Evolutionary conservation across 2,888 invertebrate species (phyloP).

Genomic region (Exephanes ischioxanthus): DNA sequence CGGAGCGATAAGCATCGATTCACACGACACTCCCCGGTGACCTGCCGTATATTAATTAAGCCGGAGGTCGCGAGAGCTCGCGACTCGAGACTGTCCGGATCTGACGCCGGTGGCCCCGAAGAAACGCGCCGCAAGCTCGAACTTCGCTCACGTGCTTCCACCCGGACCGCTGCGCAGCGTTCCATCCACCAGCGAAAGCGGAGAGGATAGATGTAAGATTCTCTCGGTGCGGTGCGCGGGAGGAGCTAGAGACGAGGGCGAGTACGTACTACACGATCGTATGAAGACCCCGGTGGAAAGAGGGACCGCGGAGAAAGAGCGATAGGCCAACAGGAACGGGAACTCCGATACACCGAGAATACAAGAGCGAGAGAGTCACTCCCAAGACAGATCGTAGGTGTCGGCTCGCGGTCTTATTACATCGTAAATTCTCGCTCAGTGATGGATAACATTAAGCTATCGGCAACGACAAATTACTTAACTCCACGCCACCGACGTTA

Average conservation of each 20-base stretch:
- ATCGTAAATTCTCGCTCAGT: conserved; percentile 80
- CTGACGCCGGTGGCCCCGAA: conserved; percentile 20
- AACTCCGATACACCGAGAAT: conserved; percentile 55
- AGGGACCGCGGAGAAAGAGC: background rate
- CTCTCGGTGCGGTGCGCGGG: conserved; percentile 26
- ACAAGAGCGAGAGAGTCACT: conserved; percentile 64
- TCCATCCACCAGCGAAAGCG: background rate
- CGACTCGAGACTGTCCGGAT: conserved; percentile 43
- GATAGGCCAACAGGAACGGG: conserved; percentile 31
- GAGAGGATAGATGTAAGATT: conserved; percentile 2
- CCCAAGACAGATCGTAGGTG: conserved; percentile 78
- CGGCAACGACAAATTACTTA: conserved; percentile 82
- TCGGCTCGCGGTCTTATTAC: conserved; percentile 80
- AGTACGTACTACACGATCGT: conserved; percentile 10
- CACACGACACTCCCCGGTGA: conserved; percentile 63
- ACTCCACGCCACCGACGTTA: conserved; percentile 67
- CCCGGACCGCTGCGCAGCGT: conserved; percentile 14
- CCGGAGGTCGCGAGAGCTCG: conserved; percentile 50
- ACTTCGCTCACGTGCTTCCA: conserved; percentile 34
- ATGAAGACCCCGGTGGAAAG: conserved; percentile 17
- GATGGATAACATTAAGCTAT: conserved; percentile 82
- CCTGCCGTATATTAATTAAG: conserved; percentile 67
- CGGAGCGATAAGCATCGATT: conserved; percentile 63
- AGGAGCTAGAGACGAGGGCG: conserved; percentile 11
- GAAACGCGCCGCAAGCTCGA: conserved; percentile 33